These are phyloP conservation scores for Neodiprion virginianus DNA, from an alignment of 1,140 invertebrate genomes.

Conservation along the genomic window DNA sequence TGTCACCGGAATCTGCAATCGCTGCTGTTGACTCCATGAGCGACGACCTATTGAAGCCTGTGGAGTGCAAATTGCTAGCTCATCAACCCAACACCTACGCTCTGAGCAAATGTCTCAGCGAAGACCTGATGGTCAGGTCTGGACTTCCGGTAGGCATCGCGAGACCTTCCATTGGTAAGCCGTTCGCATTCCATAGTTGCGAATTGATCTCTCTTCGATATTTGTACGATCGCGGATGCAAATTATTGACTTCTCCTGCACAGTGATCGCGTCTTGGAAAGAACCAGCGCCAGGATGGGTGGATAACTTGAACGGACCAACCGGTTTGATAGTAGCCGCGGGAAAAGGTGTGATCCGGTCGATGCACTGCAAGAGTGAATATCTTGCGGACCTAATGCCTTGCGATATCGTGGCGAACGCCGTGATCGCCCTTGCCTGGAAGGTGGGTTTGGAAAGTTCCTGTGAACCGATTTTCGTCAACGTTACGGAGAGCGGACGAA, in stretches of 20 bases:
- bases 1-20: conserved; percentile 77
- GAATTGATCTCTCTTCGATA: conserved; percentile 50
- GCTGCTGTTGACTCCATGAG: conserved; percentile 81
- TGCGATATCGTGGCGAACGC: conserved; percentile 73
- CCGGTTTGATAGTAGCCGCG: conserved; percentile 77
- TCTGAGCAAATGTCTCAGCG: conserved; percentile 78
- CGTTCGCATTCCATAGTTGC: conserved; percentile 34
- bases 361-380: conserved; percentile 67
- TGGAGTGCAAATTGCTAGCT: conserved; percentile 81
- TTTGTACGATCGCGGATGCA: conserved; percentile 57
- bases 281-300: conserved; percentile 87
- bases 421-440: conserved; percentile 68
- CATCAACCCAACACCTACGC: conserved; percentile 82
- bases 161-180: conserved; percentile 79
- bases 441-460: conserved; percentile 55
- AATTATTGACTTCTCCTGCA: conserved; percentile 49
- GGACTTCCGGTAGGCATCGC: conserved; percentile 73
- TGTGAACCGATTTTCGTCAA: conserved; percentile 64
- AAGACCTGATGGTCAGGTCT: conserved; percentile 72
- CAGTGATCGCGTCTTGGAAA: conserved; percentile 73
- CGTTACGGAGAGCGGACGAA: conserved; percentile 66
- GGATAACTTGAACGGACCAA: conserved; percentile 93
- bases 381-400: conserved; percentile 70
- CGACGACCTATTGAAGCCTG: conserved; percentile 69
- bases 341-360: conserved; percentile 83